Base-by-base conservation (phyloP, 2,888 invertebrate species). In the Lordiphosa fenestrarum region DNA sequence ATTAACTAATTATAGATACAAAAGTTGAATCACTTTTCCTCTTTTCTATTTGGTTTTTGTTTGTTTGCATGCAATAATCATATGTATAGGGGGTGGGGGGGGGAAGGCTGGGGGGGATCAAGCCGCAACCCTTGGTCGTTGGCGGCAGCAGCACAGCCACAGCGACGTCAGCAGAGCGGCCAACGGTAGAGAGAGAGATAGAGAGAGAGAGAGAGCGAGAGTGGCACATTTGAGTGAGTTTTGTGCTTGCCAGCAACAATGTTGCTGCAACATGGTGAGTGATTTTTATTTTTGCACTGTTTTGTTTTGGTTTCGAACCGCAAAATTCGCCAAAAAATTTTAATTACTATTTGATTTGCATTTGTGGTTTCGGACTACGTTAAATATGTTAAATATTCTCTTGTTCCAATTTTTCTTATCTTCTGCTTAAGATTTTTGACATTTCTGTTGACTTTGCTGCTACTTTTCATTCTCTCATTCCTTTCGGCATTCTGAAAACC, bases 1-100 rank as follows among this genome's bases (percentile, higher is more conserved):
- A 80, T 74, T 69, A 59, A 69, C 69, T 73, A 73, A 80, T 75
- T 75, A 75, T 75, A 73, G 72, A 73, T 35, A 33, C 46, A 47
- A 47, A 47, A 47, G 35, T 47, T 35, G 35, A 47, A 44, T 44
- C 44, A 44, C 44, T 44, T 33, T 44, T 30, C 30, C 3, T 6
- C n/a, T 6, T n/a, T 6, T 21, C n/a, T n/a, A 21, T 19, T 40
- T 40, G 9, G 3, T 19, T 19, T 19, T 2, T n/a, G 4, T 9
- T 9, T 30, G 9, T 30, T 30, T 30, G 30, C 37, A 37, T 13
- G 12, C 37, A 47, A 33, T 36, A 47, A 47, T 47, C 15, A 47
- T 47, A 35, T 15, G 15, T 3, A n/a, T 35, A 6, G 2, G 35
- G 33, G 15, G 9, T 4, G 4, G 33, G 3, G 15, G 1, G 30